Evolutionary conservation across 2,797 vertebrate species (phyloP).

Genomic region (Chaetophractus vellerosus): DNA sequence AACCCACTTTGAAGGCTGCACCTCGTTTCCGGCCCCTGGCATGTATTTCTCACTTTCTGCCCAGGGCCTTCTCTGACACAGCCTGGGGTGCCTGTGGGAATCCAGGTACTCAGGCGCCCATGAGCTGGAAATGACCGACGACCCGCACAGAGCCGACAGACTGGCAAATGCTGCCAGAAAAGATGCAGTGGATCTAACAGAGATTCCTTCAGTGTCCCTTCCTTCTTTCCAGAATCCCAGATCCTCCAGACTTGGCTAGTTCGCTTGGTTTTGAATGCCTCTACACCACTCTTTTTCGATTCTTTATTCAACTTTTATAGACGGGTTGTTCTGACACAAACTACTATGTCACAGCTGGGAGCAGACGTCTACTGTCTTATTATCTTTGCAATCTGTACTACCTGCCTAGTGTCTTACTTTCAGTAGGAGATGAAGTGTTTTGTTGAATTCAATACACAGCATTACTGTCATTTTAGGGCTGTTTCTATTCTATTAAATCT

Average conservation of each 20-base stretch:
- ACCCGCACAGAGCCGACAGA: background rate
- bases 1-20: background rate
- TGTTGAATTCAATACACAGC: background rate
- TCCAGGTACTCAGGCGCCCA: rapidly evolving
- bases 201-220: background rate
- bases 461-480: background rate
- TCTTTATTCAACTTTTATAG: background rate
- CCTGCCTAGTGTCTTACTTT: background rate
- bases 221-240: background rate
- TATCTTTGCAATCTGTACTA: too few species aligned
- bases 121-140: background rate
- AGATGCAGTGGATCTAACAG: background rate
- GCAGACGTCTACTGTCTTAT: background rate
- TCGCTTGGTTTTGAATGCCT: background rate
- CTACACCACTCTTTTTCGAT: rapidly evolving
- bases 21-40: background rate
- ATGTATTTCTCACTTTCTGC: background rate
- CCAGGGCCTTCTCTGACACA: background rate
- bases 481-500: background rate
- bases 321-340: background rate
- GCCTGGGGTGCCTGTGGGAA: background rate
- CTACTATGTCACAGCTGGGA: background rate
- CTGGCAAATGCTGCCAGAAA: background rate
- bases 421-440: background rate
- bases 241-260: too few species aligned